Conservation (phyloP, 1,140 invertebrate genomes). For the Drosophila insularis region DNA sequence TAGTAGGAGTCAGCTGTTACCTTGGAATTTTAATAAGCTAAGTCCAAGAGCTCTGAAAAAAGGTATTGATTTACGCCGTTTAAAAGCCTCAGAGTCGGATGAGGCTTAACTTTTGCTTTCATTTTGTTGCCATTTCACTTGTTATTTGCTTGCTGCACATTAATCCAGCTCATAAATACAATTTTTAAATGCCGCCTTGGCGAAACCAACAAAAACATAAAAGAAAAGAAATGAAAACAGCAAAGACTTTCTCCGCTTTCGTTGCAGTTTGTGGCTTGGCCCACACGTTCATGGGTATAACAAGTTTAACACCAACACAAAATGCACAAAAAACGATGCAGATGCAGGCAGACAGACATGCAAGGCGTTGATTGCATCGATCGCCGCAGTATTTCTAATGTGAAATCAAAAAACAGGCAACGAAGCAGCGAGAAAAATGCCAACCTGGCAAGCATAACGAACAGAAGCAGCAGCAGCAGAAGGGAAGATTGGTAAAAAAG, state of each 20-base stretch:
- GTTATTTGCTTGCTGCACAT: not conserved
- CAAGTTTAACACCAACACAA: conserved; percentile 46
- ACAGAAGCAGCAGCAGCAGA: not conserved
- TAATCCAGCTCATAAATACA: conserved; percentile 60
- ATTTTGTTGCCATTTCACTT: not conserved
- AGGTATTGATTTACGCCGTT: not conserved
- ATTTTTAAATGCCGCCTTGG: conserved; percentile 76
- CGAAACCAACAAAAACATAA: conserved; percentile 18
- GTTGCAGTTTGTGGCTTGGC: conserved; percentile 61
- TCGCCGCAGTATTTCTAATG: conserved; percentile 77
- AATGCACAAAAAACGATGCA: not conserved
- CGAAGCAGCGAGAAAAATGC: conserved; percentile 44
- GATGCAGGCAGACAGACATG: conserved; percentile 34
- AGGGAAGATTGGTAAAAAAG: not conserved
- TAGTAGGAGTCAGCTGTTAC: not conserved
- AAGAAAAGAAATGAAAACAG: not conserved
- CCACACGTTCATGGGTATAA: conserved; percentile 52
- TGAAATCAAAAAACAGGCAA: conserved; percentile 73
- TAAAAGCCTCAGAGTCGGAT: not conserved
- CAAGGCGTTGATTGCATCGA: conserved; percentile 43
- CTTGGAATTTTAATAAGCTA: not conserved
- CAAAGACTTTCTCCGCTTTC: conserved; percentile 75
- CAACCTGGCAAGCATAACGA: conserved; percentile 54
- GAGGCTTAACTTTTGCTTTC: conserved; percentile 1
- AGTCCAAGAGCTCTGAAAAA: not conserved